Evolutionary conservation across 2,113 vertebrate genomes (phyloP).

Genomic region (Myrmecophaga tridactyla): DNA sequence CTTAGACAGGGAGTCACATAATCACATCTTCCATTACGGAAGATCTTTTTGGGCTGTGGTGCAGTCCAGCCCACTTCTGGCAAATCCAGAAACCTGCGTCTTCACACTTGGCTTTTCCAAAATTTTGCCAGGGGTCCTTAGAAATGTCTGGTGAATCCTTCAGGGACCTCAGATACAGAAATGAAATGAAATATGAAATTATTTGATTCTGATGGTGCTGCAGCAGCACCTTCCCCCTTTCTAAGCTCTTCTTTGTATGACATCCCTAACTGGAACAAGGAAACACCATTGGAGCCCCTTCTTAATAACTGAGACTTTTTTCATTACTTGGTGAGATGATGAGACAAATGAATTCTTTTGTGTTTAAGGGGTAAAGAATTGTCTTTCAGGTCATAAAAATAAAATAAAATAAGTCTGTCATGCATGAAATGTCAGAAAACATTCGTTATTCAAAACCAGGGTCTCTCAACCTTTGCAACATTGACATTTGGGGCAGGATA

Average conservation of each 20-base stretch:
- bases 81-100: neutral
- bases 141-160: neutral
- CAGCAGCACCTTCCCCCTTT: neutral
- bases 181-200: neutral
- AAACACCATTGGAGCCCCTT: neutral
- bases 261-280: neutral
- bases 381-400: neutral
- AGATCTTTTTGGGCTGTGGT: neutral
- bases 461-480: neutral
- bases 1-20: neutral
- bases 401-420: conserved; percentile 47
- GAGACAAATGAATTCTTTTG: conserved; percentile 43
- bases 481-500: neutral
- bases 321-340: neutral
- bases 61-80: neutral
- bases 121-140: neutral
- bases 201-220: neutral
- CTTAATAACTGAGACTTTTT: neutral
- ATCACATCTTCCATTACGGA: neutral
- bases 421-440: conserved; percentile 40
- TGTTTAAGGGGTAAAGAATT: conserved; percentile 33
- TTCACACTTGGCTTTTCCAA: neutral
- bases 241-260: neutral
- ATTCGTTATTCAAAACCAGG: neutral
- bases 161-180: neutral